Evolutionary conservation across 2,797 vertebrate species (phyloP).

Genomic region (Spinibarbus caldwelli): DNA sequence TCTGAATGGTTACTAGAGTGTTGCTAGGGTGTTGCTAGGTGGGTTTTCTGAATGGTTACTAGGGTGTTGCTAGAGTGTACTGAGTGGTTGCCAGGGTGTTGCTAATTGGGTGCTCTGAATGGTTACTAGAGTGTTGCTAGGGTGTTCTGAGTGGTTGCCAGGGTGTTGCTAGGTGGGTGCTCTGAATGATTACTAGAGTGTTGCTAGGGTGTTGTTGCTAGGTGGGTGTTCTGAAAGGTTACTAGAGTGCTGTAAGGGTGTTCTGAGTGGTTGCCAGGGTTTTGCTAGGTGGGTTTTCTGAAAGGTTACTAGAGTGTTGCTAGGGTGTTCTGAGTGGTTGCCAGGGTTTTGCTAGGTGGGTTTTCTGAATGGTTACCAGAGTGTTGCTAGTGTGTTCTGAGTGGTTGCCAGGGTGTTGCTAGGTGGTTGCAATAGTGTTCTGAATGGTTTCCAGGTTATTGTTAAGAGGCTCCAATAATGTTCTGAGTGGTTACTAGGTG

Average conservation of each 20-base stretch:
- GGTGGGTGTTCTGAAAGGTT: neutral
- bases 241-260: neutral
- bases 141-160: neutral
- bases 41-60: no score
- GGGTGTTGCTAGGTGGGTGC: no score
- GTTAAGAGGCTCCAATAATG: neutral
- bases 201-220: neutral
- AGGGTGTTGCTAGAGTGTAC: no score
- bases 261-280: neutral
- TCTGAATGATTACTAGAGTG: neutral
- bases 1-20: no score
- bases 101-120: neutral
- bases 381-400: no score
- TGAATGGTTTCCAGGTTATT: neutral
- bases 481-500: neutral
- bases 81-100: neutral
- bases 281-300: neutral
- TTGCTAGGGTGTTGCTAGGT: no score
- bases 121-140: neutral
- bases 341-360: fast-evolving
- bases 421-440: no score
- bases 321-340: neutral
- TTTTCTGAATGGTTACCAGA: neutral
- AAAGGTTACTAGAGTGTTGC: neutral
- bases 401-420: no score